A percentile compares a stretch with the other conserved stretches of the same genome.
Conservation (phyloP, 2,113 vertebrate species). For the Phoxinus phoxinus region DNA sequence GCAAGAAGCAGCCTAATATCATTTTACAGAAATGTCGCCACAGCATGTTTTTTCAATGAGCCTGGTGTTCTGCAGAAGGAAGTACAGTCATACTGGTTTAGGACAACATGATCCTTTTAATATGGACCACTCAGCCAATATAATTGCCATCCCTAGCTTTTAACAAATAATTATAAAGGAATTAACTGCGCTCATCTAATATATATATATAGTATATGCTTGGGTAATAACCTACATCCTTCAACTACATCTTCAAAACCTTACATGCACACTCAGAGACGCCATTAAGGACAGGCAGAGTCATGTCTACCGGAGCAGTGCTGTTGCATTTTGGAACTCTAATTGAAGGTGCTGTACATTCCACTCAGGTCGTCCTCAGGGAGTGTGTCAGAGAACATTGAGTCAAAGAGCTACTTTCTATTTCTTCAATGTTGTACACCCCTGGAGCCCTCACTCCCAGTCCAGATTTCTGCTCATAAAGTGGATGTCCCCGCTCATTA, state of each 20-base stretch:
- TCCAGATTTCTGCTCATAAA: constrained; percentile 49
- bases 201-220: no score
- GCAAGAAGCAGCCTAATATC: neutral
- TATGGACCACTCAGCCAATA: neutral
- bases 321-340: constrained; percentile 39
- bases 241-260: constrained; percentile 14
- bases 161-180: neutral
- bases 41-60: neutral
- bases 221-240: neutral
- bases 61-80: neutral
- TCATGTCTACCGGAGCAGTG: neutral
- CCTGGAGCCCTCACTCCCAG: constrained; percentile 33
- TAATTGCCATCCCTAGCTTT: neutral
- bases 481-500: constrained; percentile 51
- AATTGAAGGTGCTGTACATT: constrained; percentile 35
- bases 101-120: neutral
- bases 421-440: constrained; percentile 33
- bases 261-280: neutral
- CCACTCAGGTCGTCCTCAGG: constrained; percentile 31
- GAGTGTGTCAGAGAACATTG: constrained; percentile 25
- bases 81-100: neutral
- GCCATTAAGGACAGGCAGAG: neutral
- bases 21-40: neutral
- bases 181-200: neutral
- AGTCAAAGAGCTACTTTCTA: constrained; percentile 50